phyloP scores from a whole-genome alignment of 30 jellyfish, hydroid and myxozoan species.

The Turritopsis dohrnii region DNA sequence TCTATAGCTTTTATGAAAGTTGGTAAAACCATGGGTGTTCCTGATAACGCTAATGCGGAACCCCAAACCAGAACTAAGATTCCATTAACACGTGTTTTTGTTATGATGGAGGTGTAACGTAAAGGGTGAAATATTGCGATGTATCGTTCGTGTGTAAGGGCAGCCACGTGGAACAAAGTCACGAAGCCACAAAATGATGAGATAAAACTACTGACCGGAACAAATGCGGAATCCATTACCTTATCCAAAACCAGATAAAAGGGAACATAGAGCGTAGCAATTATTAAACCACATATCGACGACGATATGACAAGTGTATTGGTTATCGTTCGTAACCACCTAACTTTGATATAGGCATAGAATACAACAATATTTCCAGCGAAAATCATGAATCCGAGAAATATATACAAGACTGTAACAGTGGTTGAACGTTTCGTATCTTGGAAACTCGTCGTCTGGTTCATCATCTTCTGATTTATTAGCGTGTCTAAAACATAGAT shows the following conservation, averaged over 20 bases:
- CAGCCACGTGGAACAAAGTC: slow-evolving; percentile 45
- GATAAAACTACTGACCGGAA: slow-evolving; percentile 22
- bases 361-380: slow-evolving; percentile 39
- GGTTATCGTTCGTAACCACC: slow-evolving; percentile 36
- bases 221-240: neutral
- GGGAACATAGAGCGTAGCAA: slow-evolving; percentile 48
- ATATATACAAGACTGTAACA: slow-evolving; percentile 15
- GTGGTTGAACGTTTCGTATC: neutral
- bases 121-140: slow-evolving; percentile 51
- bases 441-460: neutral
- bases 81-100: slow-evolving; percentile 27
- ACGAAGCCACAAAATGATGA: slow-evolving; percentile 55
- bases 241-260: slow-evolving; percentile 32
- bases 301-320: slow-evolving; percentile 45
- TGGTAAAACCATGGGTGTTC: slow-evolving; percentile 11
- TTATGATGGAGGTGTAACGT: slow-evolving; percentile 40
- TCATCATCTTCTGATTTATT: neutral
- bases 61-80: slow-evolving; percentile 46
- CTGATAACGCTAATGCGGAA: slow-evolving; percentile 20
- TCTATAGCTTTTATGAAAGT: neutral
- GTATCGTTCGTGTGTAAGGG: slow-evolving; percentile 55
- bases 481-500: neutral
- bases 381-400: slow-evolving; percentile 39
- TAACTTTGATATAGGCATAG: slow-evolving; percentile 22
- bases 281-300: slow-evolving; percentile 45